Evolutionary conservation across 2,888 invertebrate genomes (phyloP).

Genomic region (Rhorus exstirpatorius): DNA sequence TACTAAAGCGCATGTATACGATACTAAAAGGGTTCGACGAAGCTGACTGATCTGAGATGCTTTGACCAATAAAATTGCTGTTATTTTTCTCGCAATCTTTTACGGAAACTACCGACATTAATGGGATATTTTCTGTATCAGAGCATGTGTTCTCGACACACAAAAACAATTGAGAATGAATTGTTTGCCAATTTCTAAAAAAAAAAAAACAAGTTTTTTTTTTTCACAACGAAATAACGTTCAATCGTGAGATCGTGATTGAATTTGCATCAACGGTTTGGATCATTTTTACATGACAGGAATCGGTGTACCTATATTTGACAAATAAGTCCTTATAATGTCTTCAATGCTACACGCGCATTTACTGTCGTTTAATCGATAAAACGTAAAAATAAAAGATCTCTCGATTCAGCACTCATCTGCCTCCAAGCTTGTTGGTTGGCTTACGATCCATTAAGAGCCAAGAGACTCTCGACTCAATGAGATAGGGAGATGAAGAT

Average conservation of each 20-base stretch:
- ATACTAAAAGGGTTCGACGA: conserved; percentile 11
- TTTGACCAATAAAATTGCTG: conserved; percentile 28
- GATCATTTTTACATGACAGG: too few relatives aligned
- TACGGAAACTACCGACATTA: not conserved
- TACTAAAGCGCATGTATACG: conserved; percentile 33
- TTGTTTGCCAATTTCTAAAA: conserved; percentile 12
- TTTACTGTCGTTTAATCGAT: conserved; percentile 20
- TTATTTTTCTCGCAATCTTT: conserved; percentile 18
- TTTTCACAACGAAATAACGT: too few relatives aligned
- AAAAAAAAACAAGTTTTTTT: not conserved
- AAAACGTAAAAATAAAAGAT: conserved; percentile 26
- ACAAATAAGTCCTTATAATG: too few relatives aligned
- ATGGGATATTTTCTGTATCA: not conserved
- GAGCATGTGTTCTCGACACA: conserved; percentile 2
- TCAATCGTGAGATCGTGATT: too few relatives aligned
- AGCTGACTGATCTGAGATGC: conserved; percentile 33
- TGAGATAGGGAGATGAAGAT: conserved; percentile 10
- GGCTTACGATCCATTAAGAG: conserved; percentile 21
- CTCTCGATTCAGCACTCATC: conserved; percentile 20
- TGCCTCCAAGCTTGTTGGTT: conserved; percentile 21
- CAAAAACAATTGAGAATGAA: conserved; percentile 26
- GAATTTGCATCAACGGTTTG: too few relatives aligned
- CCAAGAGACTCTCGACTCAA: conserved; percentile 36
- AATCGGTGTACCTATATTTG: too few relatives aligned
- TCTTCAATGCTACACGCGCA: not conserved